A percentile compares a stretch with the other conserved stretches of the same genome.
Conservation (phyloP, 1,140 invertebrate species). For the Apis florea region DNA sequence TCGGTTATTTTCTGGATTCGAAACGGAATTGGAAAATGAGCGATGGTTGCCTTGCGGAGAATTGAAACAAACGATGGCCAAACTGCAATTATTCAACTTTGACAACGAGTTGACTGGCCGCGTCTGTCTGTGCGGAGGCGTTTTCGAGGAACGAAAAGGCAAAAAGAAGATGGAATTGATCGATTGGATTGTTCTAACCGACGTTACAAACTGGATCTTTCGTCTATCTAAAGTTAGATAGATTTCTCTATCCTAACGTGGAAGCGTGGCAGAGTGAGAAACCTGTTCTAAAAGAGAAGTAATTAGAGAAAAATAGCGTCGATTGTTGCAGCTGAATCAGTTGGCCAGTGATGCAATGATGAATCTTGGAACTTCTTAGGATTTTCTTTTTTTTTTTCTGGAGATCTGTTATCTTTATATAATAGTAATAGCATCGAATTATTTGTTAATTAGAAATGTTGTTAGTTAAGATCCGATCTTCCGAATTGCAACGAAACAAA, state of each 20-base stretch:
- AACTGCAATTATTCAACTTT: conserved; percentile 4
- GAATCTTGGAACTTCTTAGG: no score
- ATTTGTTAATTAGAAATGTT: no score
- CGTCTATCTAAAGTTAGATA: not conserved
- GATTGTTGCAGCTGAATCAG: no score
- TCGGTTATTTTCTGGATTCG: not conserved
- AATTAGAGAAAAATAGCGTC: no score
- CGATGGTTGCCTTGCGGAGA: conserved; percentile 1
- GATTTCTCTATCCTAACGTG: not conserved
- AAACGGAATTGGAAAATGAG: conserved; percentile 6
- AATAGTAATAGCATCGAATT: no score
- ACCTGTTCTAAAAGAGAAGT: no score
- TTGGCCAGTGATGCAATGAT: no score
- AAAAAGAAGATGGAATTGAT: not conserved
- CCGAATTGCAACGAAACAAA: no score
- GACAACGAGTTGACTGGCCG: conserved; percentile 13
- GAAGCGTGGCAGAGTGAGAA: no score
- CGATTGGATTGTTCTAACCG: not conserved
- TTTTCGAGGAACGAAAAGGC: conserved; percentile 1
- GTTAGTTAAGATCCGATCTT: no score
- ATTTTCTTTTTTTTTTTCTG: no score
- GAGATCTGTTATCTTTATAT: no score
- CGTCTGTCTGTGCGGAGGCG: not conserved
- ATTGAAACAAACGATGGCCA: conserved; percentile 14
- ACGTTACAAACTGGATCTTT: not conserved